Conservation (phyloP, 2,888 invertebrate genomes). For the Andrena bicolor region DNA sequence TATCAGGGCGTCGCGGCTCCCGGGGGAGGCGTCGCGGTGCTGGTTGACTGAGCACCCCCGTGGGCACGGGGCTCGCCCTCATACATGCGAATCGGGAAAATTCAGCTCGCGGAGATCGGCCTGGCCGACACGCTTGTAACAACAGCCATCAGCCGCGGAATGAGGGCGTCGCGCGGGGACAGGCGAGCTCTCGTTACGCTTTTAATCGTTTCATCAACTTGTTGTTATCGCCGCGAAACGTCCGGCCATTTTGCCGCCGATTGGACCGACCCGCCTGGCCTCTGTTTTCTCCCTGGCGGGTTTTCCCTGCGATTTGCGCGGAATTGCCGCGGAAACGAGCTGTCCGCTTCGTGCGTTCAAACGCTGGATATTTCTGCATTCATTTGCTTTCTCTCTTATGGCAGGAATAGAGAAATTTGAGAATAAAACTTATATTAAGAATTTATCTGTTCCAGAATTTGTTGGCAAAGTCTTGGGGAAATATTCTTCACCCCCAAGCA, state of each 20-base stretch:
- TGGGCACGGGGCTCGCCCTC: slow-evolving; percentile 77
- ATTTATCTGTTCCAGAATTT: too few species aligned
- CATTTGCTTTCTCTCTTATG: neutral
- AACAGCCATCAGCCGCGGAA: slow-evolving; percentile 76
- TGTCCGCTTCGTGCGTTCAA: neutral
- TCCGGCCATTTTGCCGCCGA: slow-evolving; percentile 73
- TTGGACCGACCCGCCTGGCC: slow-evolving; percentile 54
- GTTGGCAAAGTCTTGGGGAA: neutral
- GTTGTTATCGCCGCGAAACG: slow-evolving; percentile 79
- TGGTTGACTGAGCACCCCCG: slow-evolving; percentile 80
- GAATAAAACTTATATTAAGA: neutral
- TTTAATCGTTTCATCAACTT: slow-evolving; percentile 84
- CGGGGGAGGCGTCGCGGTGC: slow-evolving; percentile 74
- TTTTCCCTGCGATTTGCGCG: slow-evolving; percentile 57
- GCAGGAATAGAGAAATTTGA: neutral
- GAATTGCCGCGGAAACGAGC: slow-evolving; percentile 48
- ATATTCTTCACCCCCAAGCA: neutral
- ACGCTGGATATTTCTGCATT: neutral
- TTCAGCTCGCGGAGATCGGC: slow-evolving; percentile 74
- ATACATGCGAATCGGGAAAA: slow-evolving; percentile 83
- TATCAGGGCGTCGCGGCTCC: slow-evolving; percentile 74
- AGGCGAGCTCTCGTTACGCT: slow-evolving; percentile 79
- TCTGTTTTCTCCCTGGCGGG: slow-evolving; percentile 69
- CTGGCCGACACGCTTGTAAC: slow-evolving; percentile 65
- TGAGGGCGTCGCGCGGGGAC: slow-evolving; percentile 14